phyloP scores from a whole-genome alignment of 2,113 vertebrate species.

The Syrmaticus mikado region DNA sequence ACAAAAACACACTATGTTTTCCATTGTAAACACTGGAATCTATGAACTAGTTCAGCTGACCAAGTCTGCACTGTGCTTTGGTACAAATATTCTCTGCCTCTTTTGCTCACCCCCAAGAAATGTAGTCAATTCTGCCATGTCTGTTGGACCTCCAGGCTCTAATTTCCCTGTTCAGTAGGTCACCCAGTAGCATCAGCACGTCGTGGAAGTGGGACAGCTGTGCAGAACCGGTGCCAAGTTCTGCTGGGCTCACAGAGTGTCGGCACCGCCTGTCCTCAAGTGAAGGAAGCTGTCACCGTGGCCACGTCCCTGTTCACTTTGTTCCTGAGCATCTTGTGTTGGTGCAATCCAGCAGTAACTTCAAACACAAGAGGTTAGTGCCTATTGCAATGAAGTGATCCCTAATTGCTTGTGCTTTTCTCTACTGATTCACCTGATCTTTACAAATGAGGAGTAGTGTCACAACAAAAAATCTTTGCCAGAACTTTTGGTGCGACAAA shows the following conservation, averaged over 20 bases:
- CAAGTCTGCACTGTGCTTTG: not conserved
- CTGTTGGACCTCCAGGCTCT: not conserved
- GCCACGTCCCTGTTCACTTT: not conserved
- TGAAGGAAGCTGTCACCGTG: not conserved
- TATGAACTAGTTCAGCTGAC: not conserved
- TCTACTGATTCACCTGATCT: not conserved
- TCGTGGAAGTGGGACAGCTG: rapidly evolving
- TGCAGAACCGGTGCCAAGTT: not conserved
- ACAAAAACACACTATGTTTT: not conserved
- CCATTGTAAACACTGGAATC: not conserved
- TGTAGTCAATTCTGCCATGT: not conserved
- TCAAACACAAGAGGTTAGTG: not conserved
- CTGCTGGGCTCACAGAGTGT: not conserved
- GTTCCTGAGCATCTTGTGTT: not conserved
- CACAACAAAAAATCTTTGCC: not conserved
- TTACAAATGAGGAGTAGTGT: not conserved
- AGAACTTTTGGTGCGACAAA: not conserved
- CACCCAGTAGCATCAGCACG: not conserved
- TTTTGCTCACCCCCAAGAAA: not conserved
- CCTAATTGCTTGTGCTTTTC: not conserved
- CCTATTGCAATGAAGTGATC: not conserved
- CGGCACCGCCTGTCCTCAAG: not conserved
- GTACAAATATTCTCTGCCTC: not conserved
- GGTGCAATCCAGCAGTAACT: not conserved
- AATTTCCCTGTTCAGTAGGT: not conserved